Evolutionary conservation across 1,140 invertebrate species (phyloP).

Genomic region (Diorhabda elongata): DNA sequence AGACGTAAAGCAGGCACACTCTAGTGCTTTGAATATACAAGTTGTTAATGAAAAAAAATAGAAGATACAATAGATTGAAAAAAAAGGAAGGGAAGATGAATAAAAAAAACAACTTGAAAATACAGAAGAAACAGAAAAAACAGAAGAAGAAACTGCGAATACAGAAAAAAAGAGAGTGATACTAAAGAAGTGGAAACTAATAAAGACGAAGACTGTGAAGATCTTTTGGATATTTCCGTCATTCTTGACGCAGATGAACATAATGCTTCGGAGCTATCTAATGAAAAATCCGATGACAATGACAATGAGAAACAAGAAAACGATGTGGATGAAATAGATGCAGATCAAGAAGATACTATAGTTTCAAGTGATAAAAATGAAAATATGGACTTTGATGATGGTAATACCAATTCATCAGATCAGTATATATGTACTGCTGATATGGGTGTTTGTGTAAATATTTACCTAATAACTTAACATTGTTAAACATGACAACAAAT

Average conservation of each 20-base stretch:
- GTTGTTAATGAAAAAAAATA: no score
- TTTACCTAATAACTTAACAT: no score
- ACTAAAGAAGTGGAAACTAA: slow-evolving; percentile 21
- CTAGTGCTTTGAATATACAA: no score
- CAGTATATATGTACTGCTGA: slow-evolving; percentile 3
- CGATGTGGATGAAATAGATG: slow-evolving; percentile 13
- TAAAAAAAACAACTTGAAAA: no score
- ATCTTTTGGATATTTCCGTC: slow-evolving; percentile 34
- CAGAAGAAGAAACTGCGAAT: no score
- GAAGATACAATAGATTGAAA: no score
- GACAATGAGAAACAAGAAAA: slow-evolving; percentile 22
- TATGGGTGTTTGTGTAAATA: background rate
- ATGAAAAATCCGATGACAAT: slow-evolving; percentile 24
- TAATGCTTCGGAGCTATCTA: slow-evolving; percentile 21
- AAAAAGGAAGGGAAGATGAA: no score
- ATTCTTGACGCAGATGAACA: slow-evolving; percentile 35
- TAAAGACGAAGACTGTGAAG: slow-evolving; percentile 14
- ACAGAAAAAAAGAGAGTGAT: background rate
- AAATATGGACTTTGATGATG: slow-evolving; percentile 21
- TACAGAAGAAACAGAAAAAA: no score
- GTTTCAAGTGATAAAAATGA: slow-evolving; percentile 17
- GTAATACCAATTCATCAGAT: slow-evolving; percentile 10
- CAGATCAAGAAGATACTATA: slow-evolving; percentile 12
- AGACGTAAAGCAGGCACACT: no score
- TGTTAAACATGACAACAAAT: no score